These are phyloP conservation scores for Phaenicophaeus curvirostris DNA, from an alignment of 2,797 vertebrate genomes.

Conservation along the genomic window DNA sequence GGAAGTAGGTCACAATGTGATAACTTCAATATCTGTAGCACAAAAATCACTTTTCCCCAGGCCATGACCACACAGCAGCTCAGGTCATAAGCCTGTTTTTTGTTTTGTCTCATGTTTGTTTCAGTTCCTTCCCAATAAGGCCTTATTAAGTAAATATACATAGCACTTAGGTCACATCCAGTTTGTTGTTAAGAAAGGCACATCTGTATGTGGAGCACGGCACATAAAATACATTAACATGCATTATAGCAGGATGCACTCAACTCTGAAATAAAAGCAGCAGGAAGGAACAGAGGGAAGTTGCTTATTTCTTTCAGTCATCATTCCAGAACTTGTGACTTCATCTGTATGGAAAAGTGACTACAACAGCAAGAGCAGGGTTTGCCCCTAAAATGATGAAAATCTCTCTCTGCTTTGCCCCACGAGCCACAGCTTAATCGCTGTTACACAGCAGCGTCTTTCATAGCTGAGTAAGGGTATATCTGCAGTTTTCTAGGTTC, in stretches of 20 bases:
- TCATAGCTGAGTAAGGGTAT: neutral
- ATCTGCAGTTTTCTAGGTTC: neutral
- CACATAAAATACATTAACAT: neutral
- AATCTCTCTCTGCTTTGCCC: neutral
- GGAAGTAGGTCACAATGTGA: neutral
- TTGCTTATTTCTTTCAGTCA: constrained; percentile 9
- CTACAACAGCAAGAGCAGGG: neutral
- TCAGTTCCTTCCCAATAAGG: constrained; percentile 2
- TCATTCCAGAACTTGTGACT: constrained; percentile 1
- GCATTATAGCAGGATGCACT: constrained; percentile 2
- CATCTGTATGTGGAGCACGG: neutral
- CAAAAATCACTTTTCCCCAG: neutral
- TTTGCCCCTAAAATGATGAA: neutral
- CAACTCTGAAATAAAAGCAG: constrained; percentile 19
- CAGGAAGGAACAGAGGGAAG: constrained; percentile 60
- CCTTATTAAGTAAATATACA: neutral
- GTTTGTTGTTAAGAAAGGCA: neutral
- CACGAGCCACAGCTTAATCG: fast-evolving
- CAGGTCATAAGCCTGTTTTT: neutral
- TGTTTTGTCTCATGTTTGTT: constrained; percentile 10
- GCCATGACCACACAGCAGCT: neutral
- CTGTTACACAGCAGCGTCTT: neutral
- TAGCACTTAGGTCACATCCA: constrained; percentile 32
- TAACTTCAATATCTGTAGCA: neutral
- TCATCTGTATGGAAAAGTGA: constrained; percentile 17